Percentiles rank a stretch among this genome's conserved stretches.
These are phyloP conservation scores for Tiliacea citrago DNA, from an alignment of 2,888 invertebrate genomes.

Conservation along the genomic window DNA sequence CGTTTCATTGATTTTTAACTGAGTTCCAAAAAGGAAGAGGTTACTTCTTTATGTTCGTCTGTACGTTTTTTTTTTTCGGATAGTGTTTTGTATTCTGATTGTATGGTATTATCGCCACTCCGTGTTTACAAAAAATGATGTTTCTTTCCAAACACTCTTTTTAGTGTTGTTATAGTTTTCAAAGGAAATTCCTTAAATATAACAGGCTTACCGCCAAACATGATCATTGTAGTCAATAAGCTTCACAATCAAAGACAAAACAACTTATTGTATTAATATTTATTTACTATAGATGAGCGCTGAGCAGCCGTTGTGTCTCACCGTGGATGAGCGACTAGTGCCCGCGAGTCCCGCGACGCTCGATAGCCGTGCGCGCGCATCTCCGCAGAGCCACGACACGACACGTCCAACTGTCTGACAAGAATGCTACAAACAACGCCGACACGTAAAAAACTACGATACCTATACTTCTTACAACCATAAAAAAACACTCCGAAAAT, in stretches of 20 bases:
- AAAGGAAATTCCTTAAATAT: not conserved
- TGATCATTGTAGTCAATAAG: not conserved
- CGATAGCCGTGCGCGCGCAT: slow-evolving; percentile 86
- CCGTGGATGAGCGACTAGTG: slow-evolving; percentile 57
- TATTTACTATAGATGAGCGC: slow-evolving; percentile 36
- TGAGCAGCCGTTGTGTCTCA: slow-evolving; percentile 50
- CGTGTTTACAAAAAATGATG: not conserved
- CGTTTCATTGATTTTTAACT: not conserved
- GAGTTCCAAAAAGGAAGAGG: no score
- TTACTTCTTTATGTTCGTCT: no score
- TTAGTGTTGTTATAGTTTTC: not conserved
- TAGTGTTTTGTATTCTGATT: no score
- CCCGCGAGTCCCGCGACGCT: slow-evolving; percentile 71
- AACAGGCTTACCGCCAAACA: not conserved
- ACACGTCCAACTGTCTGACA: slow-evolving; percentile 34
- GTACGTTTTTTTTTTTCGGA: no score
- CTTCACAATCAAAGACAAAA: slow-evolving; percentile 19
- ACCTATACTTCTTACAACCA: slow-evolving; percentile 59
- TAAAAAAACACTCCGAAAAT: slow-evolving; percentile 66
- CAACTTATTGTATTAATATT: slow-evolving; percentile 43
- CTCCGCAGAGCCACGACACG: slow-evolving; percentile 67
- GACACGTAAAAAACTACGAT: slow-evolving; percentile 34
- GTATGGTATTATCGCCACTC: not conserved
- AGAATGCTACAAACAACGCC: slow-evolving; percentile 41
- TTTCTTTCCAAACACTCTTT: not conserved